Conservation (phyloP, 2,888 invertebrate genomes). For the Cepaea hortensis region DNA sequence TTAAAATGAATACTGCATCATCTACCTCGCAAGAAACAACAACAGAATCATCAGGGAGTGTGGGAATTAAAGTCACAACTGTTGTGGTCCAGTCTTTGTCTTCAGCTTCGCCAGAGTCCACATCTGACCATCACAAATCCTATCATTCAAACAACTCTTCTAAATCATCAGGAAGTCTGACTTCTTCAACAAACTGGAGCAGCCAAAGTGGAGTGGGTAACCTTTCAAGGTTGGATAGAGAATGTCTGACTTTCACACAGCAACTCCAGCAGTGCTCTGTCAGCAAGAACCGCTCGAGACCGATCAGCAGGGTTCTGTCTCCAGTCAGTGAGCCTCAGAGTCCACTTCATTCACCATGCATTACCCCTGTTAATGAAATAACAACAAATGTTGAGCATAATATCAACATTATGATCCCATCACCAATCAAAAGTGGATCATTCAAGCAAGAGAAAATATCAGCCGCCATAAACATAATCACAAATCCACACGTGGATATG, state of each 20-base stretch:
- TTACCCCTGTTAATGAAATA: slow-evolving; percentile 80
- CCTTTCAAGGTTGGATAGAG: slow-evolving; percentile 57
- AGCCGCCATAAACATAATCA: slow-evolving; percentile 69
- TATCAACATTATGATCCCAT: slow-evolving; percentile 55
- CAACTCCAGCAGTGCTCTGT: slow-evolving; percentile 89
- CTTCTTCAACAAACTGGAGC: slow-evolving; percentile 79
- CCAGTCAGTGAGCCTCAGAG: slow-evolving; percentile 83
- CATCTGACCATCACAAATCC: slow-evolving; percentile 77
- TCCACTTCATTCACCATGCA: slow-evolving; percentile 88
- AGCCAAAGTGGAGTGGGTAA: slow-evolving; percentile 48
- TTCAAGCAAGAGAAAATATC: slow-evolving; percentile 65
- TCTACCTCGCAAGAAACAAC: slow-evolving; percentile 28
- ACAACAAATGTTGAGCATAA: slow-evolving; percentile 35
- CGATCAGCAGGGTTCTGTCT: slow-evolving; percentile 80
- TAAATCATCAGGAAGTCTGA: slow-evolving; percentile 85
- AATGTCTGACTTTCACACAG: slow-evolving; percentile 88
- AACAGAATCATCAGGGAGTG: slow-evolving; percentile 19
- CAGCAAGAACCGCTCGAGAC: slow-evolving; percentile 81
- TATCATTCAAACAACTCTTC: slow-evolving; percentile 77
- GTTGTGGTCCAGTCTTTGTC: slow-evolving; percentile 17
- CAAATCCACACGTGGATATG: slow-evolving; percentile 71
- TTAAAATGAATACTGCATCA: slow-evolving; percentile 43
- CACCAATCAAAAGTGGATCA: slow-evolving; percentile 60
- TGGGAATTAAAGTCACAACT: slow-evolving; percentile 51
- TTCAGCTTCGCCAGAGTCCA: slow-evolving; percentile 75